phyloP scores from a whole-genome alignment of 64 coral and sea anemone species.

The Platygyra sinensis region DNA sequence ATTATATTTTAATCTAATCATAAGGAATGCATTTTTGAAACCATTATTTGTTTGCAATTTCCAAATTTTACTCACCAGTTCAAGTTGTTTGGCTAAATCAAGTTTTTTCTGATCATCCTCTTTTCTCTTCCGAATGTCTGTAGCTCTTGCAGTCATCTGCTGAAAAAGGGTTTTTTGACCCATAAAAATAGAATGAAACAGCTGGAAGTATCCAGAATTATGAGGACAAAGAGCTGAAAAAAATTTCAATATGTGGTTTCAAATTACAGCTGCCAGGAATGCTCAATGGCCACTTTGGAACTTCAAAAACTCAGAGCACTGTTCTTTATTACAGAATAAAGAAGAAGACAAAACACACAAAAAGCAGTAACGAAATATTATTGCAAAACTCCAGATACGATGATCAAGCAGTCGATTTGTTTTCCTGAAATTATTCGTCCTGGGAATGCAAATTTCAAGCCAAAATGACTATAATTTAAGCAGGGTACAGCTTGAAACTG shows the following conservation, averaged over 20 bases:
- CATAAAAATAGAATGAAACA: neutral
- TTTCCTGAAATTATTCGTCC: no score
- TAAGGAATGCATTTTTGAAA: no score
- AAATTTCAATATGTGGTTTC: neutral
- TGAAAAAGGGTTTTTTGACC: constrained; percentile 33
- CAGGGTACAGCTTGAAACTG: no score
- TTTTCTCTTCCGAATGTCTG: constrained; percentile 63
- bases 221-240: neutral
- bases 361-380: neutral
- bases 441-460: no score
- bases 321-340: neutral
- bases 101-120: constrained; percentile 69
- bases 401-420: no score
- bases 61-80: constrained; percentile 49
- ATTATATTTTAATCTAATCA: neutral
- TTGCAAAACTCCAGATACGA: neutral
- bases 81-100: constrained; percentile 75
- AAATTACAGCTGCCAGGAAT: neutral
- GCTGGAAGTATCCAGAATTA: neutral
- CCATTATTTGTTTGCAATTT: no score
- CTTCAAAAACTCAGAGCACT: neutral
- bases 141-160: constrained; percentile 36
- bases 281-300: neutral
- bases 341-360: neutral
- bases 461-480: no score